Evolutionary conservation across 2,797 vertebrate species (phyloP), one percentile per base, ranked within the genome.

Genomic region (Pipistrellus kuhlii): DNA sequence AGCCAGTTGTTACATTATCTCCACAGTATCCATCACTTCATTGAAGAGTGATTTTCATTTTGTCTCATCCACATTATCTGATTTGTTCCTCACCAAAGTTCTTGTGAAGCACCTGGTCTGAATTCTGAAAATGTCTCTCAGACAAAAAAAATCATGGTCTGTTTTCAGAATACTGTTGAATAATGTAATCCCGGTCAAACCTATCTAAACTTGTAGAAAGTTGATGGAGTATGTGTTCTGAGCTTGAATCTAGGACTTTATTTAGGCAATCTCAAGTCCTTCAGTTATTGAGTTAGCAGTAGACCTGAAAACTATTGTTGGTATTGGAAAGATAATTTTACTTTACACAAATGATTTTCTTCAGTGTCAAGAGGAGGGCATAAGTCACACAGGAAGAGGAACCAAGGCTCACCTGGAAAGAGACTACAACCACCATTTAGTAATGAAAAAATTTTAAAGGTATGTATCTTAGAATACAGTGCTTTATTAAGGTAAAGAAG

Each of bases 311-410:
- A 82, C 17, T 21, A 17, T 57, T 80, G 18, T 59, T 91, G 44
- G 12, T 82, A 64, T 41, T 92, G 51, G 62, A 89, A 92, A 30
- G 53, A 38, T 62, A 76, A 89, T 89, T 95, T 89, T 85, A 38
- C 20, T 55, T 55, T 77, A 82, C 10, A 77, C 25, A 72, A 55
- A 82, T 92, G 25, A 48, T 64, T 88, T 88, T 75, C 51, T 85
- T 9, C 59, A 77, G n/a, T 71, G 38, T 4, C 30, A 38, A 55
- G 18, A 82, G 69, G 35, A 92, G 71, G n/a, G 35, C 20, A 32
- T 46, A 85, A 89, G 80, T 71, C 48, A 71, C 32, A 17, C 8
- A 27, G 27, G 66, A 66, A 88, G 85, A 64, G 44, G 20, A 71
- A 76, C 13, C 2, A 72, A 82, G 53, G 10, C 27, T 82, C 59